Base-by-base conservation (phyloP, 2,888 invertebrate genomes). In the Sinotaia quadrata region DNA sequence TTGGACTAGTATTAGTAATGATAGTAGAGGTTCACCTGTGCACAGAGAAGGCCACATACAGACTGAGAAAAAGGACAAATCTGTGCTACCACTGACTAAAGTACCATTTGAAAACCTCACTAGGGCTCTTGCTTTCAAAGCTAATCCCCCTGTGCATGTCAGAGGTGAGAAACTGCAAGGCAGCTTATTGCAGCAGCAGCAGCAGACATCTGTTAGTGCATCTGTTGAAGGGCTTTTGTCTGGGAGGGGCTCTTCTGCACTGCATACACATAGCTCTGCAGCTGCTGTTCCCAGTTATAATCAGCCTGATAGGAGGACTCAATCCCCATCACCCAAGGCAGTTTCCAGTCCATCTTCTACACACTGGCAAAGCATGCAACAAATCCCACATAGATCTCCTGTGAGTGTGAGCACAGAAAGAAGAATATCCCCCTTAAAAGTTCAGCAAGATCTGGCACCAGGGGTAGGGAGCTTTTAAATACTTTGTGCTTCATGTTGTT, bases 271-370 rank as follows among this genome's bases (percentile, higher is more conserved):
- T n/a, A n/a, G n/a, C n/a, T n/a, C n/a, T n/a, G n/a, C n/a, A n/a
- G n/a, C n/a, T n/a, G n/a, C n/a, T n/a, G n/a, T n/a, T n/a, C n/a
- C n/a, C n/a, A n/a, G n/a, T n/a, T n/a, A n/a, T n/a, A n/a, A n/a
- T 4, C 51, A 34, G 21, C 27, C 18, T 10, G 65, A 65, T 44
- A n/a, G 21, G 18, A 54, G 54, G 56, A 41, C 8, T 8, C 44
- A 34, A 18, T 56, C 65, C 0, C 65, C 65, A 1, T 65, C 65
- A 10, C 65, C 65, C 31, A 65, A 65, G 33, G 21, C 56, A 29
- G 31, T 29, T 5, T 33, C 65, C 8, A 21, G 15, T 2, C 5
- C 56, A n/a, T 56, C 44, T 31, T 65, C 65, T 24, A 54, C 65
- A 27, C 56, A 65, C 15, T 44, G 44, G 18, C 52, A 52, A 18